phyloP scores from a whole-genome alignment of 1,140 invertebrate genomes.

The Dinothrombium tinctorium region DNA sequence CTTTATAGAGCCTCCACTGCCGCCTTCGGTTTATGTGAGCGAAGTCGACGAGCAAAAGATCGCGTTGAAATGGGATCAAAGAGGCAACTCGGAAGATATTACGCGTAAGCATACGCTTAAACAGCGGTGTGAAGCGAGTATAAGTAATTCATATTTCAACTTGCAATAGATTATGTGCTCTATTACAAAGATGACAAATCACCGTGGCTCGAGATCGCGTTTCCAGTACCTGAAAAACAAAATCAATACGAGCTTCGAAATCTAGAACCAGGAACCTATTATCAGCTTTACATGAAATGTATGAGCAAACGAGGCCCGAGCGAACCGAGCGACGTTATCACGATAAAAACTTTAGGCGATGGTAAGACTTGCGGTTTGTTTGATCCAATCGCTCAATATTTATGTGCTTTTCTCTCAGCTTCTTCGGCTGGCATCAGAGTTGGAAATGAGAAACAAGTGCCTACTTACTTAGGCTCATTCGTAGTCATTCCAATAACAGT shows the following conservation, averaged over 20 bases:
- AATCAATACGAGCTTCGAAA: slow-evolving; percentile 12
- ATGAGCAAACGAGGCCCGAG: slow-evolving; percentile 12
- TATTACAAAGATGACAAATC: slow-evolving; percentile 16
- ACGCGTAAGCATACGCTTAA: too few species aligned
- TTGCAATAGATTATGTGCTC: slow-evolving; percentile 15
- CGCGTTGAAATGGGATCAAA: slow-evolving; percentile 9
- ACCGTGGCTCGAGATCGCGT: slow-evolving; percentile 15
- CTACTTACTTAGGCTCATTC: slow-evolving; percentile 12
- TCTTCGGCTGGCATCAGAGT: too few species aligned
- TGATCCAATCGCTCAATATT: background rate
- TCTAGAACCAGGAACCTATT: slow-evolving; percentile 14
- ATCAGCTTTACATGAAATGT: slow-evolving; percentile 15
- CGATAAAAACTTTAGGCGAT: slow-evolving; percentile 16
- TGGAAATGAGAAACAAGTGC: slow-evolving; percentile 4
- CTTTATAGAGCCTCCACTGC: slow-evolving; percentile 13
- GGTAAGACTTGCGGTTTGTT: slow-evolving; percentile 9
- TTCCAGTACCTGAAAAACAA: slow-evolving; percentile 11
- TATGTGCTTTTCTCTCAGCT: too few species aligned
- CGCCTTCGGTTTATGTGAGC: slow-evolving; percentile 12
- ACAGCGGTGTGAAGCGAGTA: too few species aligned
- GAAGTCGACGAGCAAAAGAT: slow-evolving; percentile 2
- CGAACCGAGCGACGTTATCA: slow-evolving; percentile 14
- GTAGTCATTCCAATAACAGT: slow-evolving; percentile 14
- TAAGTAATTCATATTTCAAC: too few species aligned
- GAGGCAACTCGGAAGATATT: background rate